Evolutionary conservation across 1,140 invertebrate genomes (phyloP), one percentile per base, ranked within the genome.

Genomic region (Brachystomella parvula): DNA sequence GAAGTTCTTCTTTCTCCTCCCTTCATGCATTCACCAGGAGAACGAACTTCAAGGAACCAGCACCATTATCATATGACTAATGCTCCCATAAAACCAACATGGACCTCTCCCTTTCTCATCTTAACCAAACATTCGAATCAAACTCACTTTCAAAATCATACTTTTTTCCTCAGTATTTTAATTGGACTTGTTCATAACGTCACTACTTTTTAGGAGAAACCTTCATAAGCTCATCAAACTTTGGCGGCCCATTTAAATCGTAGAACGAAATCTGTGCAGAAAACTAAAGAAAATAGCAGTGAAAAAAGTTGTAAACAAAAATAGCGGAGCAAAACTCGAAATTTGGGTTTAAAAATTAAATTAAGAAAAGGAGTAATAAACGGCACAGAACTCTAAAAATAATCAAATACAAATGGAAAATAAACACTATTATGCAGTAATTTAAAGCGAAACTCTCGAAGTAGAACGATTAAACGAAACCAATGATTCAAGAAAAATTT

Each of bases 1-100:
- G 58, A 60, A 60, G 49, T 53, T 24, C 39, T 44, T 44, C 39
- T 44, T 44, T 12, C n/a, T 44, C 39, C 39, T 44, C n/a, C 39
- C 49, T 53, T 24, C 49, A 15, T 6, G 49, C 12, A 12, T 24
- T 53, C 24, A 17, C 15, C 24, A 53, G 49, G 49, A 26, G 9
- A 24, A 53, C 6, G 21, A 24, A 9, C 19, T 19, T 39, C 19
- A 19, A 39, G 35, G 35, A 19, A 39, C 35, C 19, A 39, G 35
- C 19, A 19, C 35, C 35, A 39, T 39, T 39, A 39, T 39, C 6
- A 3, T 53, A 53, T 53, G 49, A 53, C 49, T 53, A 53, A 53
- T 53, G 49, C 49, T 24, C 12, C 21, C 3, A 53, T 53, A 53
- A 19, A 26, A 53, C 24, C 6, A 53, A 53, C 12, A 39, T 19